Evolutionary conservation across 2,888 invertebrate species (phyloP).

Genomic region (Hybos culiciformis): DNA sequence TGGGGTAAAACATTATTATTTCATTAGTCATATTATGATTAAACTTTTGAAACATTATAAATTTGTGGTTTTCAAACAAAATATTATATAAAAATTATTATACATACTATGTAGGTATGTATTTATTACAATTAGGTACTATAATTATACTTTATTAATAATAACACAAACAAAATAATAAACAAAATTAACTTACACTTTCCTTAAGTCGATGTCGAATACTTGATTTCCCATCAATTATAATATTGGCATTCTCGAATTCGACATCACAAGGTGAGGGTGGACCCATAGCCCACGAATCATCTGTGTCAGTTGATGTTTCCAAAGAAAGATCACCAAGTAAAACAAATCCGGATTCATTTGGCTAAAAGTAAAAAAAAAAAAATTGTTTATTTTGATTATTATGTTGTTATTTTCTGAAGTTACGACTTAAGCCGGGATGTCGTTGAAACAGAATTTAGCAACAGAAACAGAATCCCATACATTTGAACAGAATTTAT

Average conservation of each 20-base stretch:
- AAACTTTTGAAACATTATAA: no score
- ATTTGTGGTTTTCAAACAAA: no score
- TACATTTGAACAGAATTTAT: no score
- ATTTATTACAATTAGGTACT: background rate
- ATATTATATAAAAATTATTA: no score
- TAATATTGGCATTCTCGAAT: conserved; percentile 76
- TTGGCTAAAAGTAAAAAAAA: conserved; percentile 37
- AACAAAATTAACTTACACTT: conserved; percentile 24
- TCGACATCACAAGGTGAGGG: conserved; percentile 71
- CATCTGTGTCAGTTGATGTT: conserved; percentile 48
- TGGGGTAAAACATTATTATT: no score
- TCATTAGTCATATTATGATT: no score
- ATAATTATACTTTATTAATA: background rate
- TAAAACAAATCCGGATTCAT: conserved; percentile 47
- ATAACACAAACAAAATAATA: background rate
- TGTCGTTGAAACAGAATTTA: no score
- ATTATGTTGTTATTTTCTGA: no score
- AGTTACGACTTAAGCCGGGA: no score
- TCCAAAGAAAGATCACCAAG: conserved; percentile 44
- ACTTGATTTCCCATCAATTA: conserved; percentile 81
- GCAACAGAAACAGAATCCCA: no score
- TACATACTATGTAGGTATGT: no score
- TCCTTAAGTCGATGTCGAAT: conserved; percentile 46
- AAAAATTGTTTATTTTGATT: no score
- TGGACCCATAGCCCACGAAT: conserved; percentile 45